These are phyloP conservation scores for Metacarcinus magister DNA, from an alignment of 2,888 invertebrate species.

Conservation along the genomic window DNA sequence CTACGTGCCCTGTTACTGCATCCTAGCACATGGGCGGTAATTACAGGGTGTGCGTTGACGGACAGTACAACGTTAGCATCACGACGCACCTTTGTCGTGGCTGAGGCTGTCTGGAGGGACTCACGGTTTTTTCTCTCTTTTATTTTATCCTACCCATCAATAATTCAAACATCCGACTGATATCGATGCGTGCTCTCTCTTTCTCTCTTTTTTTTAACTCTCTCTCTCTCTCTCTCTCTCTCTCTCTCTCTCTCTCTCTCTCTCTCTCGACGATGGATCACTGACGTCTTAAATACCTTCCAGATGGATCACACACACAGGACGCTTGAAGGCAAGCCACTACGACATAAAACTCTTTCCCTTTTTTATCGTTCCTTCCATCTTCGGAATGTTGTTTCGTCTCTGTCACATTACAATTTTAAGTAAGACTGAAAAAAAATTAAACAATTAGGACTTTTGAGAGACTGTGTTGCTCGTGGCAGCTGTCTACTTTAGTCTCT, in stretches of 20 bases:
- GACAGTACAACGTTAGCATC: background rate
- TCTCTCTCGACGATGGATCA: background rate
- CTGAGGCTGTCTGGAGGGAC: background rate
- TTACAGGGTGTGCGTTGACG: background rate
- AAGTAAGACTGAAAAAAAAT: background rate
- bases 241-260: background rate
- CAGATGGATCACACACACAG: background rate
- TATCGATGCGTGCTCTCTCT: background rate
- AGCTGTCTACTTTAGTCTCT: background rate
- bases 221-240: background rate
- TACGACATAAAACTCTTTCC: background rate
- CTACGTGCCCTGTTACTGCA: background rate
- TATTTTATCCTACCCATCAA: background rate
- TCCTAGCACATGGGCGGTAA: background rate
- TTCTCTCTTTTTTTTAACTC: background rate
- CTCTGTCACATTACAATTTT: background rate
- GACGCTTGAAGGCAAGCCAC: background rate
- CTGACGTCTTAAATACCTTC: background rate
- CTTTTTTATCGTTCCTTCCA: background rate
- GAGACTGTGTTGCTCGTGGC: background rate
- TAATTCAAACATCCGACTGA: background rate
- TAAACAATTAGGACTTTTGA: background rate
- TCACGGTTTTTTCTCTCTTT: background rate
- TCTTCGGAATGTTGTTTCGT: background rate
- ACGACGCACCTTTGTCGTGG: background rate